Percentiles rank a stretch among this genome's conserved stretches.
phyloP scores from a whole-genome alignment of 2,797 vertebrate species.

The Gallirallus australis region DNA sequence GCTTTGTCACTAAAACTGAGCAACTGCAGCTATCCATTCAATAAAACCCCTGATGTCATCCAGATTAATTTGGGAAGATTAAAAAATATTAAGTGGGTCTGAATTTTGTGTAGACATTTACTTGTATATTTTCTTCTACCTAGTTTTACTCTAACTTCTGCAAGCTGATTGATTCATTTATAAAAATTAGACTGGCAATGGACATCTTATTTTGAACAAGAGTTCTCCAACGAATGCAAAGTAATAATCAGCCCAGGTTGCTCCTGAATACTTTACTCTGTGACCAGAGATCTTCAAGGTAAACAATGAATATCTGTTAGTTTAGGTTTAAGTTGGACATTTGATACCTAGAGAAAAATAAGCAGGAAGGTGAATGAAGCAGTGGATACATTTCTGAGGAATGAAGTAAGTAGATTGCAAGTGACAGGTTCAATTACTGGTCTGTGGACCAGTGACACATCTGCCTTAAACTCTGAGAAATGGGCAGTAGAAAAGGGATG shows the following conservation, averaged over 20 bases:
- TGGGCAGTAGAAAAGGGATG: slow-evolving; percentile 81
- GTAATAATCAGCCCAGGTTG: neutral
- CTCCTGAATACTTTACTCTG: neutral
- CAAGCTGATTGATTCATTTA: neutral
- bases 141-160: neutral
- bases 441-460: slow-evolving; percentile 79
- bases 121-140: neutral
- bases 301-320: slow-evolving; percentile 67
- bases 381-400: slow-evolving; percentile 80
- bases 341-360: slow-evolving; percentile 74
- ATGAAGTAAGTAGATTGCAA: slow-evolving; percentile 84
- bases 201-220: slow-evolving; percentile 2
- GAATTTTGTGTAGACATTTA: neutral
- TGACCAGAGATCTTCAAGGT: slow-evolving; percentile 29
- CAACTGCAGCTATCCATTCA: neutral
- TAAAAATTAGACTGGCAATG: slow-evolving; percentile 25
- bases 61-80: neutral
- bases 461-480: slow-evolving; percentile 83
- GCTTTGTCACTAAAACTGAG: neutral
- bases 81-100: neutral
- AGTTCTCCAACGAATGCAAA: slow-evolving; percentile 25
- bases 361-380: slow-evolving; percentile 67
- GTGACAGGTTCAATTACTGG: slow-evolving; percentile 84
- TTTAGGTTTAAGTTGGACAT: slow-evolving; percentile 64
- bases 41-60: neutral